Evolutionary conservation across 2,797 vertebrate species (phyloP).

Genomic region (Florisuga fusca): DNA sequence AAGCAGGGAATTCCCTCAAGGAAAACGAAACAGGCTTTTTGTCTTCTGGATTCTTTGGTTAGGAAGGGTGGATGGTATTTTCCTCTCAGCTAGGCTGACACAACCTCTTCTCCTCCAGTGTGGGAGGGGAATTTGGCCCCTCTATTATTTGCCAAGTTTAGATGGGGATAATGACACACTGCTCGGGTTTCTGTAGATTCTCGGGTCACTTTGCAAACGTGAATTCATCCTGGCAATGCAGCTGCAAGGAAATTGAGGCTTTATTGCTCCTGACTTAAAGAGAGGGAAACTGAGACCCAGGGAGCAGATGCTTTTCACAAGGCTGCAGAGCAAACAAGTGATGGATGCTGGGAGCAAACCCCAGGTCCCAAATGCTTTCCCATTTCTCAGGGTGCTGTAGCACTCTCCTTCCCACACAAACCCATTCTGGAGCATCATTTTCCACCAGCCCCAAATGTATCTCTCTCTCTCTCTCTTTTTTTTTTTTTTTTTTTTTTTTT

Average conservation of each 20-base stretch:
- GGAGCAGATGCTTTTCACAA: neutral
- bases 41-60: neutral
- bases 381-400: neutral
- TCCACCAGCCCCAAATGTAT: constrained; percentile 54
- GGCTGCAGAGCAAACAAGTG: neutral
- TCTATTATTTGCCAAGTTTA: constrained; percentile 30
- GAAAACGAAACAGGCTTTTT: neutral
- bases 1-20: constrained; percentile 15
- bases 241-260: constrained; percentile 25
- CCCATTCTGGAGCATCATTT: constrained; percentile 10
- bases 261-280: neutral
- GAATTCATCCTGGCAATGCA: constrained; percentile 18
- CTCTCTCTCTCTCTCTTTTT: neutral
- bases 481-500: neutral
- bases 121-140: constrained; percentile 44
- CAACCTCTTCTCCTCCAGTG: constrained; percentile 12
- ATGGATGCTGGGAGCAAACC: neutral
- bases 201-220: constrained; percentile 37
- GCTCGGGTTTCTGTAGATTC: constrained; percentile 17
- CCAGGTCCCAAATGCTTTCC: neutral
- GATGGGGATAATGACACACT: constrained; percentile 8
- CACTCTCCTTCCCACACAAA: constrained; percentile 58
- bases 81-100: constrained; percentile 20
- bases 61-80: constrained; percentile 31
- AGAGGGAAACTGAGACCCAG: neutral